Percentiles rank a stretch among this genome's conserved stretches.
Evolutionary conservation across 2,888 invertebrate genomes (phyloP).

Genomic region (Neoitamus cyanurus): DNA sequence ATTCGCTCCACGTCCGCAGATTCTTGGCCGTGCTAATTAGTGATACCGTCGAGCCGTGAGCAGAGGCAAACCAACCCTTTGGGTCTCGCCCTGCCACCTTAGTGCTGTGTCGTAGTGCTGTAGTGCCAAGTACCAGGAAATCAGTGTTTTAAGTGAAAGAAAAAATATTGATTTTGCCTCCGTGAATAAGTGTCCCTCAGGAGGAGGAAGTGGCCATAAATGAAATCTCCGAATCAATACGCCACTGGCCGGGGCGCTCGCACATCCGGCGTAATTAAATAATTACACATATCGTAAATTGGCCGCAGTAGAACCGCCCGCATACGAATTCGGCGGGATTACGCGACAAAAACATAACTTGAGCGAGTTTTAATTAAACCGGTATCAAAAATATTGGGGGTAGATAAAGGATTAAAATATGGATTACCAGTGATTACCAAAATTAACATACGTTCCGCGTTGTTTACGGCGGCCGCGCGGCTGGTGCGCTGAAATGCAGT

Average conservation of each 20-base stretch:
- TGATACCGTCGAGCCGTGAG: not conserved
- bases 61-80: not conserved
- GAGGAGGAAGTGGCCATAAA: not conserved
- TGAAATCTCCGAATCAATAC: constrained; percentile 26
- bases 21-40: not conserved
- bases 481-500: not conserved
- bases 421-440: constrained; percentile 32
- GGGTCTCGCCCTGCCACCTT: not conserved
- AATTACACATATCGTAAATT: constrained; percentile 25
- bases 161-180: constrained; percentile 32
- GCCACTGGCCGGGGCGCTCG: not conserved
- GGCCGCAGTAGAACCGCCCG: not conserved
- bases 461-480: not conserved
- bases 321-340: constrained; percentile 16
- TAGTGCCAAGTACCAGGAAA: not conserved
- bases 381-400: constrained; percentile 15
- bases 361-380: constrained; percentile 26
- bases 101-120: not conserved
- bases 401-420: constrained; percentile 25
- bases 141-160: constrained; percentile 31
- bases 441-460: constrained; percentile 15
- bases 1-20: not conserved
- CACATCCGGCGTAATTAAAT: constrained; percentile 22
- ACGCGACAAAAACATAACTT: constrained; percentile 30
- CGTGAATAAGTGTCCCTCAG: constrained; percentile 20